phyloP scores from a whole-genome alignment of 2,113 vertebrate genomes.

The Ageneiosus marmoratus region DNA sequence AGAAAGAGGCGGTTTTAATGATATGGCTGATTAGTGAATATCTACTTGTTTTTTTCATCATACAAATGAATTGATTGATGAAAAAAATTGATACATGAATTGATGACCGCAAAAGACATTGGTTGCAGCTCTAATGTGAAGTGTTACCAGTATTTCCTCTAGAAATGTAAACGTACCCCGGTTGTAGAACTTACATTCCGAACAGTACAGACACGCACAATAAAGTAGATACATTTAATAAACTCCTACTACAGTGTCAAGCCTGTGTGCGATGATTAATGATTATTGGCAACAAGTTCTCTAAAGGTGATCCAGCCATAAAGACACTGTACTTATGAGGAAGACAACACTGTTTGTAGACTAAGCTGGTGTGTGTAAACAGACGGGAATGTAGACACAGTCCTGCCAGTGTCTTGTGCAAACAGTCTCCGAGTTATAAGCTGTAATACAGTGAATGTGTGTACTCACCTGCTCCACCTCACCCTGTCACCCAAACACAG shows the following conservation, averaged over 20 bases:
- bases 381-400: conserved; percentile 4
- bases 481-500: neutral
- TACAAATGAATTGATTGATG: too few species aligned
- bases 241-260: neutral
- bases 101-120: too few species aligned
- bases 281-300: conserved; percentile 6
- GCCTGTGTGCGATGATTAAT: neutral
- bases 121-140: neutral
- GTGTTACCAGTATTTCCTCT: neutral
- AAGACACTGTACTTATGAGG: neutral
- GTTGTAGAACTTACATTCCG: neutral
- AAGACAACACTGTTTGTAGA: conserved; percentile 15
- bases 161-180: neutral
- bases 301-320: conserved; percentile 18
- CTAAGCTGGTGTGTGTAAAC: conserved; percentile 5
- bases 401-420: conserved; percentile 6
- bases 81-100: too few species aligned
- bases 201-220: neutral
- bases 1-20: too few species aligned
- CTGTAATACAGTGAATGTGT: neutral
- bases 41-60: too few species aligned
- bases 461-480: neutral
- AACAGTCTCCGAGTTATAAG: conserved; percentile 2
- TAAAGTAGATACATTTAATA: neutral
- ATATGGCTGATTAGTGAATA: too few species aligned